Percentiles rank a stretch among this genome's conserved stretches.
Conservation (phyloP, 1,140 invertebrate species). For the Antheraea mylitta region DNA sequence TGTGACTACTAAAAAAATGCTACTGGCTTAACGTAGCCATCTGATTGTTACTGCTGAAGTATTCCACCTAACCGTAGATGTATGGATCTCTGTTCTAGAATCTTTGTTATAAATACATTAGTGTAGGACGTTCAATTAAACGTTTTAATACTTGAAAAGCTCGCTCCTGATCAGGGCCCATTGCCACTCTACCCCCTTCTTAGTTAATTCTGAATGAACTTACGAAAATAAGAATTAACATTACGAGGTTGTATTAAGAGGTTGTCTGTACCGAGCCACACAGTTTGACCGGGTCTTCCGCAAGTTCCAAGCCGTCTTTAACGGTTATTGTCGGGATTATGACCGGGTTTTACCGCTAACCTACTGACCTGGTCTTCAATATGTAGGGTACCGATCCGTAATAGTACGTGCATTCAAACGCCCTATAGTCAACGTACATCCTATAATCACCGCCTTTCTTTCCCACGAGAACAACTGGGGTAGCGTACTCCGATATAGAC, state of each 20-base stretch:
- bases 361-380: slow-evolving; percentile 40
- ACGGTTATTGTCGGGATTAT: slow-evolving; percentile 17
- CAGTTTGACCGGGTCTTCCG: slow-evolving; percentile 35
- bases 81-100: slow-evolving; percentile 36
- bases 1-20: slow-evolving; percentile 37
- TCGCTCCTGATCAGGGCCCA: slow-evolving; percentile 30
- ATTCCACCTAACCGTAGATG: slow-evolving; percentile 40
- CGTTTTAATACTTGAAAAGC: slow-evolving; percentile 29
- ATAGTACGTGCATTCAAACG: slow-evolving; percentile 4
- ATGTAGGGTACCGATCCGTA: slow-evolving; percentile 9
- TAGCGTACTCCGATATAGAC: slow-evolving; percentile 12
- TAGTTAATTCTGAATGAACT: slow-evolving; percentile 45
- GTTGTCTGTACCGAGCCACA: slow-evolving; percentile 20
- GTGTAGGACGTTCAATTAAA: slow-evolving; percentile 30
- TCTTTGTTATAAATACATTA: slow-evolving; percentile 44
- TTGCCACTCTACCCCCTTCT: slow-evolving; percentile 26
- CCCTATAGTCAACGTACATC: slow-evolving; percentile 13
- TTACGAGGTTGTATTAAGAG: neutral
- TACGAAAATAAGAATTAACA: slow-evolving; percentile 39
- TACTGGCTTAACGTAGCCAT: slow-evolving; percentile 17
- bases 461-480: slow-evolving; percentile 6
- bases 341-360: slow-evolving; percentile 30
- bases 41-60: slow-evolving; percentile 21
- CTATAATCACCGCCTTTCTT: slow-evolving; percentile 10
- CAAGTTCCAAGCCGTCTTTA: slow-evolving; percentile 15